Percentiles rank a stretch among this genome's conserved stretches.
Conservation (phyloP, 2,888 invertebrate genomes). For the Brenthis ino region DNA sequence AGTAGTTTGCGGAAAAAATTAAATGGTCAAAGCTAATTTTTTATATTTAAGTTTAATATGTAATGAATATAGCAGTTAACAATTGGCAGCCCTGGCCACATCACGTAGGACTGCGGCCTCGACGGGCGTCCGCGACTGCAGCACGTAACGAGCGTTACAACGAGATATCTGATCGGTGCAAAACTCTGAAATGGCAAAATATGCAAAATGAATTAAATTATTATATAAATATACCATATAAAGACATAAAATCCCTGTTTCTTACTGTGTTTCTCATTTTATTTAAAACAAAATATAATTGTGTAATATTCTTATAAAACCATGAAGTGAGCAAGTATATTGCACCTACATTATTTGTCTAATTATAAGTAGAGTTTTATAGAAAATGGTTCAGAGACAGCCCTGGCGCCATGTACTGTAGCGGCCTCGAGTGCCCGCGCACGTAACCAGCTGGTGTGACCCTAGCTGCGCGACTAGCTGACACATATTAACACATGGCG, state of each 20-base stretch:
- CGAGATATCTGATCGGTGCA: slow-evolving; percentile 14
- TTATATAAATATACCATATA: too few relatives aligned
- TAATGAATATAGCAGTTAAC: neutral
- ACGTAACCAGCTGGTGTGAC: slow-evolving; percentile 23
- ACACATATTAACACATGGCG: slow-evolving; percentile 31
- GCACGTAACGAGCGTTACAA: slow-evolving; percentile 26
- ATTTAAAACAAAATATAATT: too few relatives aligned
- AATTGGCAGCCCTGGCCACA: slow-evolving; percentile 30
- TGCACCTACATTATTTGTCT: too few relatives aligned
- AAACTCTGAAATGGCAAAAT: slow-evolving; percentile 21
- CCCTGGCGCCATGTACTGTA: slow-evolving; percentile 9
- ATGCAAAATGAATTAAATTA: slow-evolving; percentile 11
- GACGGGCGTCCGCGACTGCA: slow-evolving; percentile 27
- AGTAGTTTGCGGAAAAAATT: too few relatives aligned
- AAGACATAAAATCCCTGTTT: neutral
- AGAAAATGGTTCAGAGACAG: slow-evolving; percentile 1
- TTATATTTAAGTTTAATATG: neutral
- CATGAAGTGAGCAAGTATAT: too few relatives aligned
- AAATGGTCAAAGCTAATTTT: neutral
- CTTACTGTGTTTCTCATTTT: too few relatives aligned
- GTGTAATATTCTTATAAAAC: too few relatives aligned
- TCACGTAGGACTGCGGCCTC: slow-evolving; percentile 37
- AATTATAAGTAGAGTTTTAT: neutral
- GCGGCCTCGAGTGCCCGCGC: slow-evolving; percentile 20
- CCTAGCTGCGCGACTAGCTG: slow-evolving; percentile 18